These are phyloP conservation scores for Enteromius treurensis DNA, from an alignment of 2,797 vertebrate genomes.

Conservation along the genomic window DNA sequence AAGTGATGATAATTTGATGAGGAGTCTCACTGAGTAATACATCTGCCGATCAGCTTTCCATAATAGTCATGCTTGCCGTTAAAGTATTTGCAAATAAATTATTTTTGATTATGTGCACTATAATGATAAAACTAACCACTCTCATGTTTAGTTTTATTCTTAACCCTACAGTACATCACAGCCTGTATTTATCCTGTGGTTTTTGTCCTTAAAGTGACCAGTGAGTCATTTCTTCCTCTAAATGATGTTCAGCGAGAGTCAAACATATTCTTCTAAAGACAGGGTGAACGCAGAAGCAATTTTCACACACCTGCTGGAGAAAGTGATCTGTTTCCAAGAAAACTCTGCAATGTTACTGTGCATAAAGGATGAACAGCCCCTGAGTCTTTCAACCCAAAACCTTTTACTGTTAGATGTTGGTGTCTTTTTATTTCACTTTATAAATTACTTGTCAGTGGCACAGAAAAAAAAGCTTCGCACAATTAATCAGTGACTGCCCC, in stretches of 20 bases:
- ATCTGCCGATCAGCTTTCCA: slow-evolving; percentile 19
- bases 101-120: slow-evolving; percentile 10
- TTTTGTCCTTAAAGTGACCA: background rate
- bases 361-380: background rate
- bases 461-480: background rate
- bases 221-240: slow-evolving; percentile 5
- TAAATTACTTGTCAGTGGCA: slow-evolving; percentile 41
- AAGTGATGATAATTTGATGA: slow-evolving; percentile 37
- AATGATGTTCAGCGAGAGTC: slow-evolving; percentile 3
- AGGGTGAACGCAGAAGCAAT: slow-evolving; percentile 9
- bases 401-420: background rate
- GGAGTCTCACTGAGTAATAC: slow-evolving; percentile 28
- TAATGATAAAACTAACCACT: slow-evolving; percentile 2
- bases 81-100: background rate
- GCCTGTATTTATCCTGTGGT: background rate
- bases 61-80: background rate
- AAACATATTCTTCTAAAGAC: slow-evolving; percentile 11
- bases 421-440: slow-evolving; percentile 10
- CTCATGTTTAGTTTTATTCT: background rate
- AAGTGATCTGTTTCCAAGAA: slow-evolving; percentile 19
- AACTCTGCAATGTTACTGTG: slow-evolving; percentile 3
- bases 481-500: slow-evolving; percentile 44
- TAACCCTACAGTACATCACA: background rate
- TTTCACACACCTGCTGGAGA: slow-evolving; percentile 23
- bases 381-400: slow-evolving; percentile 9